Percentiles rank a stretch among this genome's conserved stretches.
Conservation (phyloP, 2,797 vertebrate species). For the Parambassis ranga region DNA sequence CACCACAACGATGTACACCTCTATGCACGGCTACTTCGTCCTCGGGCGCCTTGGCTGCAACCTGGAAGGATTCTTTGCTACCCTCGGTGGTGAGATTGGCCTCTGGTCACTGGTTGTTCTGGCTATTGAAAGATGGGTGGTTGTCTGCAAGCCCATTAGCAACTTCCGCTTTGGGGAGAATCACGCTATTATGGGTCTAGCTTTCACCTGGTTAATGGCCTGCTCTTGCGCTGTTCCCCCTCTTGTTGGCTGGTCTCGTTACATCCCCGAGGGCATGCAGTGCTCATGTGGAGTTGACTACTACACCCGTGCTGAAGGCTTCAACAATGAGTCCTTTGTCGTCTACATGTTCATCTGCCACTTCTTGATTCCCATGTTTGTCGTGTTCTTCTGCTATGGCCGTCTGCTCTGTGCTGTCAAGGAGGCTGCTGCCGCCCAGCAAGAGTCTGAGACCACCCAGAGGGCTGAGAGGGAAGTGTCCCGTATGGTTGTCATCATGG, state of each 20-base stretch:
- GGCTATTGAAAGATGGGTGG: constrained; percentile 92
- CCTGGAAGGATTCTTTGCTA: constrained; percentile 94
- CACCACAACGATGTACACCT: constrained; percentile 92
- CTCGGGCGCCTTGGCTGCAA: constrained; percentile 92
- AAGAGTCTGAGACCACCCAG: constrained; percentile 97
- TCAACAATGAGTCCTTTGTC: constrained; percentile 96
- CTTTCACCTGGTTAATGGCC: constrained; percentile 89
- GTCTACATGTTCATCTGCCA: constrained; percentile 96
- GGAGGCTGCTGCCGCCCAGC: constrained; percentile 95
- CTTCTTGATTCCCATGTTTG: constrained; percentile 66
- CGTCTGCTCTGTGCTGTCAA: constrained; percentile 95
- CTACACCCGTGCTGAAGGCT: constrained; percentile 90
- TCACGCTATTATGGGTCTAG: constrained; percentile 92
- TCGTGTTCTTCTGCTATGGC: constrained; percentile 96
- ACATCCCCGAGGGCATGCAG: constrained; percentile 95
- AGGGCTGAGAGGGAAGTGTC: constrained; percentile 97
- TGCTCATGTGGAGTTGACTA: constrained; percentile 97
- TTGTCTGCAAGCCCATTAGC: constrained; percentile 97
- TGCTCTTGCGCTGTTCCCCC: constrained; percentile 85
- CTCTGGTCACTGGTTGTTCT: constrained; percentile 96
- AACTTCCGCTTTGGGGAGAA: constrained; percentile 96
- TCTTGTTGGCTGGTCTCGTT: constrained; percentile 94
- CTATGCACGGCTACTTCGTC: constrained; percentile 94
- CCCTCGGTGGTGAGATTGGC: constrained; percentile 89
- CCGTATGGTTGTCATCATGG: constrained; percentile 96